Percentiles rank a stretch among this genome's conserved stretches.
These are phyloP conservation scores for Myoxocephalus aenaeus DNA, from an alignment of 2,797 vertebrate genomes.

Conservation along the genomic window DNA sequence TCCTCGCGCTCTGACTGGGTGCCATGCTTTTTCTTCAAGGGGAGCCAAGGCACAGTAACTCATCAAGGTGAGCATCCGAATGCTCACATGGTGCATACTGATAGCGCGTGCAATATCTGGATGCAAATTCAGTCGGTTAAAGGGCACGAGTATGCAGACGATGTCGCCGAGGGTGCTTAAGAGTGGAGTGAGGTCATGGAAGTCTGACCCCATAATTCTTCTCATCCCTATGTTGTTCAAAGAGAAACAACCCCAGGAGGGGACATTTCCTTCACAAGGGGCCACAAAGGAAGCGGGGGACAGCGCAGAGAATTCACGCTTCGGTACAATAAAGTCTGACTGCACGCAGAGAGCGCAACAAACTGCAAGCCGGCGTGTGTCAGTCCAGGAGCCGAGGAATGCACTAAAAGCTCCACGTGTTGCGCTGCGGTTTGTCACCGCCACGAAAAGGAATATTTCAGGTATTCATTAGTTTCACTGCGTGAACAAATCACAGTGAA, in stretches of 20 bases:
- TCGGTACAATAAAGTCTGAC: neutral
- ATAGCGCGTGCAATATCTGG: constrained; percentile 4
- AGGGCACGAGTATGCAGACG: neutral
- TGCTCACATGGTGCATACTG: constrained; percentile 11
- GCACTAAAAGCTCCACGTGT: neutral
- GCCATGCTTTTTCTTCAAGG: constrained; percentile 30
- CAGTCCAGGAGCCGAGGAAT: neutral
- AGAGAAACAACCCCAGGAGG: constrained; percentile 16
- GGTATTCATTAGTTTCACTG: neutral
- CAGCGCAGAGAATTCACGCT: neutral
- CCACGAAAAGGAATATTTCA: neutral
- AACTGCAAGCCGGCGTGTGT: neutral
- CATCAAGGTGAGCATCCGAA: constrained; percentile 14
- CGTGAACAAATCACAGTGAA: neutral
- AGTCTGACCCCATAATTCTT: constrained; percentile 16
- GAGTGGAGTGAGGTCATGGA: neutral
- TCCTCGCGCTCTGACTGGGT: constrained; percentile 45
- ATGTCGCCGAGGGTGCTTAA: constrained; percentile 17
- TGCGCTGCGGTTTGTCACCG: neutral
- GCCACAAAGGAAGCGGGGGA: neutral
- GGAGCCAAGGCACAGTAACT: constrained; percentile 27
- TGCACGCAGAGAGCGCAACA: neutral
- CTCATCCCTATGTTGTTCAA: constrained; percentile 7
- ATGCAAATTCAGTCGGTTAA: constrained; percentile 12
- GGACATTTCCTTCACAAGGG: neutral